These are phyloP conservation scores for Phrynosoma platyrhinos DNA, from an alignment of 2,113 vertebrate species.

Conservation along the genomic window DNA sequence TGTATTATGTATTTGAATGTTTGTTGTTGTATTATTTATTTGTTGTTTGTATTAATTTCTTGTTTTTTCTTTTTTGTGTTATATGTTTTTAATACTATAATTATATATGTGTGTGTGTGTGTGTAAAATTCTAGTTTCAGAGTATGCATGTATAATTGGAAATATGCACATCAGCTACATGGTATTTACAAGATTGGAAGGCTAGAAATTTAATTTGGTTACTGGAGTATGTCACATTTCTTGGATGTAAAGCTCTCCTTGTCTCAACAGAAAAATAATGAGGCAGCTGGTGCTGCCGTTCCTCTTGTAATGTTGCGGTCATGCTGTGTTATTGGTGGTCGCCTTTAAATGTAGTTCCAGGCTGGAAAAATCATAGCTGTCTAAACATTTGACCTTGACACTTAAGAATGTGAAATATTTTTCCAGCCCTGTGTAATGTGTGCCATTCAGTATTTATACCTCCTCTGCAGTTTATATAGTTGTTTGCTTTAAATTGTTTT, in stretches of 20 bases:
- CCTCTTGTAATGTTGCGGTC: not conserved
- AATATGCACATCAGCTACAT: not conserved
- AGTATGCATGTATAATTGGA: not conserved
- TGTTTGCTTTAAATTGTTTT: not conserved
- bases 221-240: not conserved
- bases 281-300: no score
- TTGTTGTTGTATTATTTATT: no score
- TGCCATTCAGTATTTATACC: not conserved
- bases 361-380: not conserved
- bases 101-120: no score
- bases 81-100: no score
- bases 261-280: not conserved
- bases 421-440: no score
- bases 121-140: no score
- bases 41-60: no score
- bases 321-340: no score
- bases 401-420: not conserved
- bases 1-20: no score
- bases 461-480: not conserved
- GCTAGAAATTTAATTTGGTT: not conserved
- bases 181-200: not conserved
- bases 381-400: conserved; percentile 4
- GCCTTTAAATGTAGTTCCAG: not conserved
- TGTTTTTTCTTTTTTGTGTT: no score
- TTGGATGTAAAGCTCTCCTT: not conserved